phyloP scores from a whole-genome alignment of 2,113 vertebrate genomes.

The Rhinichthys klamathensis region DNA sequence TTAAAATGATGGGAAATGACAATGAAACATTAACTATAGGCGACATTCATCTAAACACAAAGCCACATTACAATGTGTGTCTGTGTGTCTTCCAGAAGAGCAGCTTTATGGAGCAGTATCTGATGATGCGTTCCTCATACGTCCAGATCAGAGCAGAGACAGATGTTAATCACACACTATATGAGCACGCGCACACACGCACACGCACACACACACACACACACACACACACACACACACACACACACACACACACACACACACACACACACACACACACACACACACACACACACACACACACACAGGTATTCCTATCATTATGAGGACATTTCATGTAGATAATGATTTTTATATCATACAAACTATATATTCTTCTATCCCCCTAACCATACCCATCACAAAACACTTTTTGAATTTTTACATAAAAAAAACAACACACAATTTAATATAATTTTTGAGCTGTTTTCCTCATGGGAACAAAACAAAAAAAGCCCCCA shows the following conservation, averaged over 20 bases:
- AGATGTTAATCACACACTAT: constrained; percentile 68
- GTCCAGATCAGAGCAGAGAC: constrained; percentile 57
- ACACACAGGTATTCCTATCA: neutral
- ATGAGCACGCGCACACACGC: constrained; percentile 42
- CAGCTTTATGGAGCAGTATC: constrained; percentile 50
- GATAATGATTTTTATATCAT: too few species aligned
- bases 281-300: constrained; percentile 22
- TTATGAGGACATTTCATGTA: too few species aligned
- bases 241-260: constrained; percentile 4
- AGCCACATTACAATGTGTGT: constrained; percentile 8
- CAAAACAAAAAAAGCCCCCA: too few species aligned
- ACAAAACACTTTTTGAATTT: too few species aligned
- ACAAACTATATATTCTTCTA: too few species aligned
- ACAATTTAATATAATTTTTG: too few species aligned
- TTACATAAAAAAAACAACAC: too few species aligned
- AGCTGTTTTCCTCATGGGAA: too few species aligned
- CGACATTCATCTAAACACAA: constrained; percentile 22
- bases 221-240: constrained; percentile 11
- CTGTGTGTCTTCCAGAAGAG: constrained; percentile 57
- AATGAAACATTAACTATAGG: constrained; percentile 21
- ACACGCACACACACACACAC: constrained; percentile 2
- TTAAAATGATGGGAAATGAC: constrained; percentile 12
- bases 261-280: constrained; percentile 36
- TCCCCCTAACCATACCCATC: too few species aligned
- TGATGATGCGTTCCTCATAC: constrained; percentile 52